These are phyloP conservation scores for Rhabdophis nuchalis DNA, from an alignment of 2,797 vertebrate species.

Conservation along the genomic window DNA sequence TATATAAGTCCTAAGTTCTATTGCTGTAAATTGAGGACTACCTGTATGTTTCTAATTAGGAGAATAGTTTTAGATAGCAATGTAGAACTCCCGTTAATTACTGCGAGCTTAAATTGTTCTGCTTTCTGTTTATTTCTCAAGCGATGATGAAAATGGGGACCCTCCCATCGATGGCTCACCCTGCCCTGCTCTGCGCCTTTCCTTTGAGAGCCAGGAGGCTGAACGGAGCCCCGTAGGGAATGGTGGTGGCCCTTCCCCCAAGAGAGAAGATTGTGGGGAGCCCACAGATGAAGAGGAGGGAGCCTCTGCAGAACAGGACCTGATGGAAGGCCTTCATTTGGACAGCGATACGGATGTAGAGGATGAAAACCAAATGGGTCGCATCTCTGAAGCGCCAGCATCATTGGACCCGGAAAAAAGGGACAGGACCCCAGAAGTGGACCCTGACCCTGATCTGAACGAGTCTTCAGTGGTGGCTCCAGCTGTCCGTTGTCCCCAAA, in stretches of 20 bases:
- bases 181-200: constrained; percentile 2
- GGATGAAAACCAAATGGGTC: neutral
- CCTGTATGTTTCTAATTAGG: neutral
- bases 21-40: neutral
- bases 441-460: constrained; percentile 35
- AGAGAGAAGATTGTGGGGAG: neutral
- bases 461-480: constrained; percentile 17
- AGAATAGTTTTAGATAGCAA: neutral
- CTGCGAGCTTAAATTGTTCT: neutral
- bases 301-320: neutral
- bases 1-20: neutral
- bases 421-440: neutral
- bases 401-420: neutral
- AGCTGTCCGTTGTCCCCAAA: neutral
- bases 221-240: neutral
- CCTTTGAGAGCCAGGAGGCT: neutral
- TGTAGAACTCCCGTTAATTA: neutral
- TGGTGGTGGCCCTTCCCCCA: neutral
- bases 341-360: constrained; percentile 48
- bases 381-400: neutral
- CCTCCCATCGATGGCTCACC: neutral
- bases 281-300: neutral
- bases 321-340: constrained; percentile 38
- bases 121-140: constrained; percentile 19
- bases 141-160: constrained; percentile 58